Evolutionary conservation across 2,113 vertebrate genomes (phyloP).

Genomic region (Proteles cristata): DNA sequence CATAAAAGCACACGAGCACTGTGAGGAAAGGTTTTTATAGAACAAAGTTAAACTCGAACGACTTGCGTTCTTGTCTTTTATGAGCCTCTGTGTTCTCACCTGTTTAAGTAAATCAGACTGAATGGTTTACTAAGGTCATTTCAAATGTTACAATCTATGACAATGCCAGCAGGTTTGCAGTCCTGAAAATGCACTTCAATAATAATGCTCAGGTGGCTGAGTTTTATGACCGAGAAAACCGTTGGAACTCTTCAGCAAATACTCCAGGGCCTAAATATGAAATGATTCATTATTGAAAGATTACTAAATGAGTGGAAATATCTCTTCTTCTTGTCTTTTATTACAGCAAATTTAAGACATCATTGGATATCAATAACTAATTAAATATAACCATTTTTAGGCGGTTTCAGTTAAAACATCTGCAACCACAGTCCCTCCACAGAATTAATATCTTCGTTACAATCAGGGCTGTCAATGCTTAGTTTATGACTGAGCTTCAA

Average conservation of each 20-base stretch:
- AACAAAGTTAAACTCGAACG: conserved; percentile 44
- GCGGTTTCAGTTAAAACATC: conserved; percentile 3
- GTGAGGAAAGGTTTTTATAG: neutral
- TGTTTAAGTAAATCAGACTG: neutral
- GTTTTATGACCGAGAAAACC: neutral
- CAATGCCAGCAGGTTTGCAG: neutral
- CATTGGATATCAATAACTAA: neutral
- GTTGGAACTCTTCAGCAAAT: neutral
- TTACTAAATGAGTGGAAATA: neutral
- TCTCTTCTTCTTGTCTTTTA: neutral
- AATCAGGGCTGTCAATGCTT: neutral
- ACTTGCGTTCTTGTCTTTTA: neutral
- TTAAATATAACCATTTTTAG: conserved; percentile 15
- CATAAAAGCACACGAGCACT: neutral
- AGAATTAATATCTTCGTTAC: conserved; percentile 34
- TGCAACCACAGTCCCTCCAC: neutral
- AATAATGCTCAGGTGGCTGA: neutral
- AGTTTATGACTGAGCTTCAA: neutral
- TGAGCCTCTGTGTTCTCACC: neutral
- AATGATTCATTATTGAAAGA: conserved; percentile 11
- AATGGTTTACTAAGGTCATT: neutral
- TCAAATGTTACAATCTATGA: neutral
- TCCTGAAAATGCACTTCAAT: conserved; percentile 24
- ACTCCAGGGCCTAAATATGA: neutral
- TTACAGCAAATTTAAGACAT: conserved; percentile 1